Evolutionary conservation across 2,797 vertebrate species (phyloP).

Genomic region (Chaenodraco wilsoni): DNA sequence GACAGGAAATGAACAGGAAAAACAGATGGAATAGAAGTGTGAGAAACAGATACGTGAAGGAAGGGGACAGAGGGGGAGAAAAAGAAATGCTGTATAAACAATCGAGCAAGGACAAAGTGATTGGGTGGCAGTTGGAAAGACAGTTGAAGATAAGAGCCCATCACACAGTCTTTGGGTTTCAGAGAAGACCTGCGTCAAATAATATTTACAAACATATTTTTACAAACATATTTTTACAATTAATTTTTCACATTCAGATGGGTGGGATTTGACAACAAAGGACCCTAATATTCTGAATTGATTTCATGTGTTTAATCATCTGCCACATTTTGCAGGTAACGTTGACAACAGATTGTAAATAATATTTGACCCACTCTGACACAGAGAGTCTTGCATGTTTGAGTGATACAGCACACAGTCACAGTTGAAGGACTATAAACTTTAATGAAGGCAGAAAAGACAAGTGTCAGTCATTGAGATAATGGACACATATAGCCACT

Average conservation of each 20-base stretch:
- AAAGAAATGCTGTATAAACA: conserved; percentile 65
- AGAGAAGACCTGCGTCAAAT: conserved; percentile 51
- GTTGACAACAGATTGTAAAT: conserved; percentile 17
- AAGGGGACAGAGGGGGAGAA: conserved; percentile 26
- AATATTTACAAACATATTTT: conserved; percentile 31
- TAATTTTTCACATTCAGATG: conserved; percentile 12
- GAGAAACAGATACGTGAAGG: conserved; percentile 29
- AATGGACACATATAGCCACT: conserved; percentile 33
- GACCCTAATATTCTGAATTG: conserved; percentile 10
- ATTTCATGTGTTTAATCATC: neutral
- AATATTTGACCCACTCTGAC: conserved; percentile 44
- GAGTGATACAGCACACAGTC: conserved; percentile 72
- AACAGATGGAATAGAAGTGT: conserved; percentile 40
- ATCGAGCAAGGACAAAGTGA: conserved; percentile 61
- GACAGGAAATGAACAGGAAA: conserved; percentile 39
- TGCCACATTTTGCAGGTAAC: neutral
- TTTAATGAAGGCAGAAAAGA: conserved; percentile 73
- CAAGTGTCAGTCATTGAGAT: conserved; percentile 57
- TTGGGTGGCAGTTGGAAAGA: conserved; percentile 60
- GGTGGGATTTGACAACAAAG: conserved; percentile 7
- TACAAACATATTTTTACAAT: conserved; percentile 16
- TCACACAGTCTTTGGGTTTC: conserved; percentile 66
- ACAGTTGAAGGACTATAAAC: conserved; percentile 66
- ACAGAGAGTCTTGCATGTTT: conserved; percentile 37
- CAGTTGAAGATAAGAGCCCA: conserved; percentile 63